Evolutionary conservation across 2,113 vertebrate genomes (phyloP), one percentile per base, ranked within the genome.

Genomic region (Triplophysa siluroides): DNA sequence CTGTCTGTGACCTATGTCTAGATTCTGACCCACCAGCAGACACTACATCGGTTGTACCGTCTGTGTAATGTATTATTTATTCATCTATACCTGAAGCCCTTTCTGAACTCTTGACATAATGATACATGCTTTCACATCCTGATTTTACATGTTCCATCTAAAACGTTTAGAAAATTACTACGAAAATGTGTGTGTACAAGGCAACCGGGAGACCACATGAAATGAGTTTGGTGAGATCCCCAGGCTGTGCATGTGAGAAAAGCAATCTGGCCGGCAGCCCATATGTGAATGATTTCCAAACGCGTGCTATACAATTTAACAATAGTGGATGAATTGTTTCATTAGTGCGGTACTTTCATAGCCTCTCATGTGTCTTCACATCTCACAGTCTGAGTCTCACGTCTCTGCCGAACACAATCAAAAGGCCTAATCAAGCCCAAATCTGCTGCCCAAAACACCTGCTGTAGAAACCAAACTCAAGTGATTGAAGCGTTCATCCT

Each of bases 401-500:
- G 41, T 68, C 70, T 85, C 77, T 58, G 54, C 50, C n/a, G 64
- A n/a, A 62, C 33, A 74, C 79, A 88, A 85, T 86, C 83, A 85
- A 80, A 83, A 78, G 69, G 63, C 54, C 77, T 81, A 86, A 85
- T 86, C 83, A 88, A 77, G 76, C 26, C 58, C 18, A 70, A 19
- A 68, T 72, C 50, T 56, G 60, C 77, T 72, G 73, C 61, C 74
- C 63, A 26, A 81, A 81, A 79, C 79, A 87, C 60, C 82, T 80
- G 80, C 80, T 75, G 72, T 41, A 81, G n/a, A 68, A 41, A 18
- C 24, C 70, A 38, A 26, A 70, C 26, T 65, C 33, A 61, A 84
- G 83, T 85, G 85, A 88, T 86, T 88, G 78, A 81, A 77, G 78
- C 50, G 21, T 9, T 81, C 80, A 38, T 52, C 19, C 63, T 62